Conservation (phyloP, 2,113 vertebrate species). For the Dasyornis broadbenti region DNA sequence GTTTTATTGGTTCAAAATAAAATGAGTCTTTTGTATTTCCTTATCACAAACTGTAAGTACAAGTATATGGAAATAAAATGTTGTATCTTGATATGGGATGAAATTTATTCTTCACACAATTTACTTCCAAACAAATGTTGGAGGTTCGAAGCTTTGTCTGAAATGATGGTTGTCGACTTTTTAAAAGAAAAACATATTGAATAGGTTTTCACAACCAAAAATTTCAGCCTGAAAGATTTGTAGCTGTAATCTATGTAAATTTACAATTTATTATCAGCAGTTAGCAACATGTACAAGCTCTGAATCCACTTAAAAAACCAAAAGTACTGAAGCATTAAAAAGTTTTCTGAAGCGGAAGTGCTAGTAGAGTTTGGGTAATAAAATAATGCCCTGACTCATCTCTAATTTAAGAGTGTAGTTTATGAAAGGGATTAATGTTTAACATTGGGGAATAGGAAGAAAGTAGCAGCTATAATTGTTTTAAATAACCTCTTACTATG, state of each 20-base stretch:
- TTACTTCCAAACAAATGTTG: not conserved
- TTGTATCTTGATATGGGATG: not conserved
- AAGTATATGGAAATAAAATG: not conserved
- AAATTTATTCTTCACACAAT: not conserved
- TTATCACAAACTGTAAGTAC: not conserved
- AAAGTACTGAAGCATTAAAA: not conserved
- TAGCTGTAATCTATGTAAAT: not conserved
- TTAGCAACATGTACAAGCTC: not conserved
- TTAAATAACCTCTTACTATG: conserved; percentile 26
- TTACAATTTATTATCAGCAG: not conserved
- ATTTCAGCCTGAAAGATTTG: not conserved
- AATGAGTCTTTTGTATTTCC: not conserved
- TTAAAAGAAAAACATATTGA: not conserved
- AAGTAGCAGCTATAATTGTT: conserved; percentile 9
- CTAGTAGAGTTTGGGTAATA: not conserved
- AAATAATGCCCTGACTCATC: conserved; percentile 27
- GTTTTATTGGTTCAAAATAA: not conserved
- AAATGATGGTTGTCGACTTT: not conserved
- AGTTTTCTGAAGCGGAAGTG: not conserved
- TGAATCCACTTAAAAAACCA: not conserved
- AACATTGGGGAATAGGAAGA: not conserved
- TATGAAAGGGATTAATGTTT: conserved; percentile 42
- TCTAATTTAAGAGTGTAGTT: conserved; percentile 34
- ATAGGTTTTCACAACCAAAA: not conserved
- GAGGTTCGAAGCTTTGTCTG: not conserved